Evolutionary conservation across 2,888 invertebrate genomes (phyloP).

Genomic region (Ormyrus nitidulus): DNA sequence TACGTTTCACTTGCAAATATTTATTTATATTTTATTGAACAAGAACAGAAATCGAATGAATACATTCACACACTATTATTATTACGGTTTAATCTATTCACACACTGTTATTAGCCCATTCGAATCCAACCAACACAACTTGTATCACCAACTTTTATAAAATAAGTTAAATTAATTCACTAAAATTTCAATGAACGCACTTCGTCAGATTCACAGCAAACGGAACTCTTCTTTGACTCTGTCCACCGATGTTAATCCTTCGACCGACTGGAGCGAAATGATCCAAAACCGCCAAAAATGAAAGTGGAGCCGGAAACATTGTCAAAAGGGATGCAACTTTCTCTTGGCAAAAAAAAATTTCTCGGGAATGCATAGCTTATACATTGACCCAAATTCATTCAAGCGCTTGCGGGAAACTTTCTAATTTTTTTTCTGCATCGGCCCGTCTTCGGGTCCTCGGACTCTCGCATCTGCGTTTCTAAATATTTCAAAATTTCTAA

Average conservation of each 20-base stretch:
- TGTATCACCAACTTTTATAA: no score
- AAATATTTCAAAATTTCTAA: no score
- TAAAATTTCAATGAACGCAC: no score
- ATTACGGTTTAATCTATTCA: no score
- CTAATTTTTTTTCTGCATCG: conserved; percentile 48
- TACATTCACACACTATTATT: no score
- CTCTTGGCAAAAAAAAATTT: conserved; percentile 48
- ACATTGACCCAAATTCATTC: conserved; percentile 16
- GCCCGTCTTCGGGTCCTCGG: neutral
- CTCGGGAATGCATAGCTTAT: neutral
- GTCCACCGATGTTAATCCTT: neutral
- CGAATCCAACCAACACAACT: no score
- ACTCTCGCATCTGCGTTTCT: no score
- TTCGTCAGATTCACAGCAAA: neutral
- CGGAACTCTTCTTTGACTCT: neutral
- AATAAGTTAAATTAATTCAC: no score
- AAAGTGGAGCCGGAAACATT: conserved; percentile 30
- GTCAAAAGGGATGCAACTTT: conserved; percentile 53
- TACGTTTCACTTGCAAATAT: no score
- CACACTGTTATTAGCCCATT: no score
- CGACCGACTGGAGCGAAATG: conserved; percentile 34
- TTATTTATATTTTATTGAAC: no score
- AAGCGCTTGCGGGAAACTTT: conserved; percentile 38
- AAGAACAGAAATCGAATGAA: no score
- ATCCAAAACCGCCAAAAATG: conserved; percentile 36